These are phyloP conservation scores for Silurus aristotelis DNA, from an alignment of 2,797 vertebrate genomes.

Conservation along the genomic window DNA sequence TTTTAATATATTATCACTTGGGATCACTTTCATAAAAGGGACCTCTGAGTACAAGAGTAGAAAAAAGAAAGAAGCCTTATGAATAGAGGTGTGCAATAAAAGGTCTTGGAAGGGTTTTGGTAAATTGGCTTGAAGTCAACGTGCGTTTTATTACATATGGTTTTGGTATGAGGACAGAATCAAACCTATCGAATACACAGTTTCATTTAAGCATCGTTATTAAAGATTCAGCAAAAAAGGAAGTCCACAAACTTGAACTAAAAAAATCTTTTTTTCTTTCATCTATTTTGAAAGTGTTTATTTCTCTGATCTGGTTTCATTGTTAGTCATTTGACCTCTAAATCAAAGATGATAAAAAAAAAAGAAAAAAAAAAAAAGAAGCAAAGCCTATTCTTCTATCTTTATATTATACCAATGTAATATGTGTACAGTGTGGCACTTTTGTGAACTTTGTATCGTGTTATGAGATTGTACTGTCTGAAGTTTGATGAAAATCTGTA, in stretches of 20 bases:
- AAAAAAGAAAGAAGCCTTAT: constrained; percentile 72
- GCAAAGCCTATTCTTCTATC: constrained; percentile 78
- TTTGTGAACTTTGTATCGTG: constrained; percentile 76
- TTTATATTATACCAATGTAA: constrained; percentile 70
- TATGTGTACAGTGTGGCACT: constrained; percentile 71
- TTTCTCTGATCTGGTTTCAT: constrained; percentile 3
- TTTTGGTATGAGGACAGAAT: constrained; percentile 33
- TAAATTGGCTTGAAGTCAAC: constrained; percentile 32
- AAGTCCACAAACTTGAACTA: not conserved
- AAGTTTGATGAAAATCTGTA: constrained; percentile 72
- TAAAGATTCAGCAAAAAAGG: not conserved
- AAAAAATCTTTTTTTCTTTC: not conserved
- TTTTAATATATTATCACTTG: constrained; percentile 47
- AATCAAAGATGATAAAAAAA: constrained; percentile 46
- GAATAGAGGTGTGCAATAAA: constrained; percentile 78
- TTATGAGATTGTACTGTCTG: constrained; percentile 70
- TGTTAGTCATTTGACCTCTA: not conserved
- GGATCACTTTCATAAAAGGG: constrained; percentile 55
- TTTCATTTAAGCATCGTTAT: not conserved
- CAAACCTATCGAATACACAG: not conserved
- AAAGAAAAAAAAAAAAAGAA: constrained; percentile 60
- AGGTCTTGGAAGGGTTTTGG: constrained; percentile 43
- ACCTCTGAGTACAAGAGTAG: constrained; percentile 46
- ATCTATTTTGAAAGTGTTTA: not conserved
- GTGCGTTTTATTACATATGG: constrained; percentile 47